These are phyloP conservation scores for Hyles lineata DNA, from an alignment of 2,888 invertebrate species.

Conservation along the genomic window DNA sequence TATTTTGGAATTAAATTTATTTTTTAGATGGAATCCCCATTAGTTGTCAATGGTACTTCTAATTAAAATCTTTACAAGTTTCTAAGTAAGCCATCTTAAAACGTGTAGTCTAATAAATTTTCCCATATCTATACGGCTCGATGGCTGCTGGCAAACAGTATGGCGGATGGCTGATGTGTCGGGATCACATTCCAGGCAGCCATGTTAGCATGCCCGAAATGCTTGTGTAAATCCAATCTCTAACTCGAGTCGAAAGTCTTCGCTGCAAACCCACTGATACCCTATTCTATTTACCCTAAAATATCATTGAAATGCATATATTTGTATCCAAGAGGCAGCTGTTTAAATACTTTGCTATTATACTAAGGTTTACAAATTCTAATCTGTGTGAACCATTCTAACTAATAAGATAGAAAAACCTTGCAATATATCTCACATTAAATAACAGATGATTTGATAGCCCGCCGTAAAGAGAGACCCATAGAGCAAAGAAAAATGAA, in stretches of 20 bases:
- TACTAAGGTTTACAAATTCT: not conserved
- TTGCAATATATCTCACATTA: not conserved
- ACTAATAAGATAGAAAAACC: not conserved
- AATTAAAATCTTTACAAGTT: not conserved
- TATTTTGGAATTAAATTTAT: not conserved
- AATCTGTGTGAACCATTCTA: no score
- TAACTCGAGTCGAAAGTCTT: not conserved
- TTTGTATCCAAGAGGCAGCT: conserved; percentile 11
- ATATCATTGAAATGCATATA: conserved; percentile 24
- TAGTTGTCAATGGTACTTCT: not conserved
- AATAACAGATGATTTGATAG: not conserved
- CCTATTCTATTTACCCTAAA: conserved; percentile 11
- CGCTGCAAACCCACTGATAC: not conserved
- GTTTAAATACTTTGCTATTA: conserved; percentile 1
- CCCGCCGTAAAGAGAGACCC: no score
- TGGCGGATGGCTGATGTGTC: no score
- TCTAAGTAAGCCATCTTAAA: not conserved
- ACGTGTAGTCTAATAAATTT: not conserved
- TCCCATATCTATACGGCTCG: not conserved
- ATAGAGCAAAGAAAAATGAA: not conserved
- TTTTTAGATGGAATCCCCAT: no score
- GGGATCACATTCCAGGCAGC: no score
- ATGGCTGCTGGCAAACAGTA: no score
- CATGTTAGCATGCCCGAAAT: not conserved
- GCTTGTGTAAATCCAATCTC: not conserved